These are phyloP conservation scores for Blastobasis lacticolella DNA, from an alignment of 2,888 invertebrate genomes.

Conservation along the genomic window DNA sequence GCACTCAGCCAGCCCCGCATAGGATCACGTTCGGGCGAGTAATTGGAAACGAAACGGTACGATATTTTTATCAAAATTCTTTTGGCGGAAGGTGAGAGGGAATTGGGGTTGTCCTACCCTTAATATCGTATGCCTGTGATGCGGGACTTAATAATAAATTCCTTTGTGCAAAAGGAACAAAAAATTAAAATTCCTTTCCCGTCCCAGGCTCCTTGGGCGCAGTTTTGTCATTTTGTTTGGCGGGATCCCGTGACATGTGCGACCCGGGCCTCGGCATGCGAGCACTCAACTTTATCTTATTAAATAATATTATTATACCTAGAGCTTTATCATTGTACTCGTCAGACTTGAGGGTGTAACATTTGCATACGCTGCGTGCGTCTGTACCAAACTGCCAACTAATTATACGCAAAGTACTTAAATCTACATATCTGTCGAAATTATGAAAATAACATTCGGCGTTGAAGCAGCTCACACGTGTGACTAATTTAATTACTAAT, in stretches of 20 bases:
- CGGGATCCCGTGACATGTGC: constrained; percentile 50
- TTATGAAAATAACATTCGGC: too few species aligned
- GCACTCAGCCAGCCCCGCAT: constrained; percentile 8
- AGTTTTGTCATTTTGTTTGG: constrained; percentile 59
- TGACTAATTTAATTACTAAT: too few species aligned
- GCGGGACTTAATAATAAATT: constrained; percentile 62
- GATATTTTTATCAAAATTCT: constrained; percentile 43
- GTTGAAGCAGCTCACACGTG: too few species aligned
- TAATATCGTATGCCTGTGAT: constrained; percentile 54
- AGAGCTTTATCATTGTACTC: constrained; percentile 1
- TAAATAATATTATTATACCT: constrained; percentile 1
- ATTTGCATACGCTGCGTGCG: background rate
- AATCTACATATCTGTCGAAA: too few species aligned
- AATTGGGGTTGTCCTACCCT: constrained; percentile 41
- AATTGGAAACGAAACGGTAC: constrained; percentile 40
- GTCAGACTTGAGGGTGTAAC: constrained; percentile 1
- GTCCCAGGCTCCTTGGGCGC: constrained; percentile 42
- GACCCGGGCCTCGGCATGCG: constrained; percentile 23
- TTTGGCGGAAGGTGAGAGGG: constrained; percentile 37
- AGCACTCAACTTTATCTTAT: constrained; percentile 10
- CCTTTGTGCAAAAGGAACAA: constrained; percentile 58
- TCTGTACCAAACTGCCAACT: background rate
- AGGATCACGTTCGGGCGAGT: constrained; percentile 28
- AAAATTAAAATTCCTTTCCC: constrained; percentile 64
- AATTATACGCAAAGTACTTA: background rate